Evolutionary conservation across 2,797 vertebrate species (phyloP), one percentile per base, ranked within the genome.

Genomic region (Coracias cyanogaster): DNA sequence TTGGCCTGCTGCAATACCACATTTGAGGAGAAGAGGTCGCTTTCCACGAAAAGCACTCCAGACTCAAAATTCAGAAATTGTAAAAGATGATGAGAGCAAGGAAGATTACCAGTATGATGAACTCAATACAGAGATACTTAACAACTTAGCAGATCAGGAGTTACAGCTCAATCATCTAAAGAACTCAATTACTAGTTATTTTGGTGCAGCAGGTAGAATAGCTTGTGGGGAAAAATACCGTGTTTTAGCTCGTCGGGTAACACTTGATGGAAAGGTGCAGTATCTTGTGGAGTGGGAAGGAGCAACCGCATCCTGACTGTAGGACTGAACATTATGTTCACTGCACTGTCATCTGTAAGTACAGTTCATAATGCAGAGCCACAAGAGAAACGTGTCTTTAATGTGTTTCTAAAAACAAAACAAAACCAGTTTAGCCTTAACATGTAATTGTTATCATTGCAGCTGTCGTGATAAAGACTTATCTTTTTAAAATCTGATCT

Each of bases 231-330:
- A 99, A 96, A 99, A 99, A 87, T 99, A 99, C 96, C 99, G 99
- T 84, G 98, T 99, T 65, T 97, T 99, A 97, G 99, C 99, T 95
- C 98, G 99, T 66, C 98, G 99, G 71, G 99, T 99, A 97, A 99
- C 99, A 4, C 98, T 99, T 52, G 99, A 99, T 31, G 99, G 99
- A 77, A 99, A 99, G 98, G 99, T 99, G 98, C 99, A 99, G 99
- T 99, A 99, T 96, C 98, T 99, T 96, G 99, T 99, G 97, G 99
- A 99, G 96, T 99, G 99, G 99, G 99, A 99, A 98, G 99, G 99
- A 93, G 99, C 99, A 88, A 99, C 99, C 90, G 99, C 99, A 62
- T 99, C 99, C 81, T 99, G 99, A 99, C 98, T 97, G 88, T 97
- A 97, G 97, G 97, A 97, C 97, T 97, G 97, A 98, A 98, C 96